Conservation (phyloP, 1,140 invertebrate genomes). For the Artemia franciscana region DNA sequence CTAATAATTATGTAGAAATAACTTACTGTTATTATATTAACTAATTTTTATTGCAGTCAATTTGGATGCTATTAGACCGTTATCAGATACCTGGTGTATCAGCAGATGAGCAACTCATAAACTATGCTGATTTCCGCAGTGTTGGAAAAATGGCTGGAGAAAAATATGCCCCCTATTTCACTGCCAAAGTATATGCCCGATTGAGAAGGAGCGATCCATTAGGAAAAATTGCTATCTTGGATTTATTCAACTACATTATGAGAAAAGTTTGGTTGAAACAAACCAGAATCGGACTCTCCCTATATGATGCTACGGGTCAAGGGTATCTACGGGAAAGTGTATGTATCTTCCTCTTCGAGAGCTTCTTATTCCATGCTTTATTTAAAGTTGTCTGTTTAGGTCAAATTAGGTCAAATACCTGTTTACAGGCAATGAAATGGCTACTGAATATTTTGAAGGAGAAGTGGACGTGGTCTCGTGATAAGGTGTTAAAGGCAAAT, state of each 20-base stretch:
- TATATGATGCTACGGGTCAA: slow-evolving; percentile 78
- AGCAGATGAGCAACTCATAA: slow-evolving; percentile 56
- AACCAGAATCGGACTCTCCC: slow-evolving; percentile 67
- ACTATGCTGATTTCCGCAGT: slow-evolving; percentile 58
- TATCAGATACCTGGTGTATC: slow-evolving; percentile 41
- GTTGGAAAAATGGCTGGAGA: slow-evolving; percentile 38
- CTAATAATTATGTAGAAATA: too few relatives aligned
- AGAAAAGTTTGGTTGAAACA: slow-evolving; percentile 80
- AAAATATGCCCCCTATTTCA: slow-evolving; percentile 53
- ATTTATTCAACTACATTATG: slow-evolving; percentile 87
- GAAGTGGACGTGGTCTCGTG: too few relatives aligned
- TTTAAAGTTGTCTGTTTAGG: too few relatives aligned
- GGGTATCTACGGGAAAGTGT: slow-evolving; percentile 72
- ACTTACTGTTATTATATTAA: too few relatives aligned
- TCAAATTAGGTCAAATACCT: too few relatives aligned
- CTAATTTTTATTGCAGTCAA: slow-evolving; percentile 22
- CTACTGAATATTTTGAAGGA: too few relatives aligned
- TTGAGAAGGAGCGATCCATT: slow-evolving; percentile 56
- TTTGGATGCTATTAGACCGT: slow-evolving; percentile 59
- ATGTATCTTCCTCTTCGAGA: too few relatives aligned
- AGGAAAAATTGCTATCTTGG: slow-evolving; percentile 51
- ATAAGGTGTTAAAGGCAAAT: too few relatives aligned
- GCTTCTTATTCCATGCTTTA: too few relatives aligned
- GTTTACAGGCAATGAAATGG: too few relatives aligned
- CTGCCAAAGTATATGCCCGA: slow-evolving; percentile 58